These are phyloP conservation scores for Tenthredo mesomela DNA, from an alignment of 2,888 invertebrate genomes.

Conservation along the genomic window DNA sequence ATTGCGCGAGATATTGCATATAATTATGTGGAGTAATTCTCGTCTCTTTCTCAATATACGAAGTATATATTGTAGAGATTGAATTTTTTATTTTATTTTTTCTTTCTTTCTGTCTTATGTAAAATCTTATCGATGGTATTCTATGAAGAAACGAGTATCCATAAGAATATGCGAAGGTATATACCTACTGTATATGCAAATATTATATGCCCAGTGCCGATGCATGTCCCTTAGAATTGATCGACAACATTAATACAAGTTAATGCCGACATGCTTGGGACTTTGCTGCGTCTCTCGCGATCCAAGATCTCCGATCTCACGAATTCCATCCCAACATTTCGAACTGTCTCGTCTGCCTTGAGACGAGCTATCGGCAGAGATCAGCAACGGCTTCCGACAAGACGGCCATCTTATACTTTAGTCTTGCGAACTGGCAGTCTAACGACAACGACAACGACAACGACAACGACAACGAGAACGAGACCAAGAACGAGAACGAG, in stretches of 20 bases:
- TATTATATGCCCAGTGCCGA: constrained; percentile 67
- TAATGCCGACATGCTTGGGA: constrained; percentile 75
- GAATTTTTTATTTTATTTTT: not conserved
- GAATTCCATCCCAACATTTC: constrained; percentile 58
- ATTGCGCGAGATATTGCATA: constrained; percentile 20
- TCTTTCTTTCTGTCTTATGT: constrained; percentile 26
- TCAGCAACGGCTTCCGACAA: constrained; percentile 53
- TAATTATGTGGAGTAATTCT: constrained; percentile 33
- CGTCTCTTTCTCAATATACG: not conserved
- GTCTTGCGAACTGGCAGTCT: constrained; percentile 17
- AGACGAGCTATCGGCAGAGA: constrained; percentile 51
- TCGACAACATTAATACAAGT: constrained; percentile 77
- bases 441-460: constrained; percentile 42
- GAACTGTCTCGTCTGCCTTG: constrained; percentile 55
- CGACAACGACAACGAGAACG: constrained; percentile 32
- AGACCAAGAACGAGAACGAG: constrained; percentile 26
- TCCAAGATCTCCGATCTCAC: constrained; percentile 67
- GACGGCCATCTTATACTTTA: constrained; percentile 44
- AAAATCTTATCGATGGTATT: constrained; percentile 25
- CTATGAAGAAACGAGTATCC: not conserved
- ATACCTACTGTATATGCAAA: constrained; percentile 58
- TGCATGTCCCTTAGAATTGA: constrained; percentile 76
- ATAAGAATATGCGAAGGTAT: not conserved
- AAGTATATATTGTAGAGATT: not conserved
- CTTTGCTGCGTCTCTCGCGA: constrained; percentile 62